phyloP scores from a whole-genome alignment of 2,888 invertebrate genomes.

The Tetragnatha montana region DNA sequence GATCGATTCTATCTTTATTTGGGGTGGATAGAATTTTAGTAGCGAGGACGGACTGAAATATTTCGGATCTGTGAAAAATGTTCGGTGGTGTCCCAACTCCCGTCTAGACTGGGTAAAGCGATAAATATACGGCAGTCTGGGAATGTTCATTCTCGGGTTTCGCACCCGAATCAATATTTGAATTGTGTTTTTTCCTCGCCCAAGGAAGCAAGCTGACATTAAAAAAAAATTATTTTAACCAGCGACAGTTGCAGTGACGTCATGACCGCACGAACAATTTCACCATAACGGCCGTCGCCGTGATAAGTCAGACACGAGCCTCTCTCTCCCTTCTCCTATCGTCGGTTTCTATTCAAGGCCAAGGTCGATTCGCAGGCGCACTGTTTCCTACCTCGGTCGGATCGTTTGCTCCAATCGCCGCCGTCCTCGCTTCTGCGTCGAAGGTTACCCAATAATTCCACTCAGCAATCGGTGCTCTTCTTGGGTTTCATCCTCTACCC shows the following conservation, averaged over 20 bases:
- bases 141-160: background rate
- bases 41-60: too few relatives aligned
- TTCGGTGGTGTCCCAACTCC: background rate
- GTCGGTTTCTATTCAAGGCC: conserved; percentile 62
- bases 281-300: conserved; percentile 58
- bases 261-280: conserved; percentile 52
- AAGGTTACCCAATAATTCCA: conserved; percentile 61
- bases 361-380: conserved; percentile 51
- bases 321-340: conserved; percentile 32
- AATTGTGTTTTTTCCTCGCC: conserved; percentile 5
- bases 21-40: too few relatives aligned
- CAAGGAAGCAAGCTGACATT: conserved; percentile 4
- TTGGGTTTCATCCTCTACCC: conserved; percentile 5
- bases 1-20: too few relatives aligned
- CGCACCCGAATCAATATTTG: conserved; percentile 27
- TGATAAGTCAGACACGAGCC: conserved; percentile 53
- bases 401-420: conserved; percentile 44
- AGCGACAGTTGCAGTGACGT: conserved; percentile 46
- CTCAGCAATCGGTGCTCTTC: conserved; percentile 29
- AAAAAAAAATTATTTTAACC: conserved; percentile 10
- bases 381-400: conserved; percentile 27
- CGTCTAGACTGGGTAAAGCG: conserved; percentile 4
- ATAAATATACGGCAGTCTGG: background rate
- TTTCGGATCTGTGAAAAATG: background rate
- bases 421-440: conserved; percentile 36